Base-by-base conservation (phyloP, 2,797 vertebrate species). In the Acrocephalus scirpaceus region DNA sequence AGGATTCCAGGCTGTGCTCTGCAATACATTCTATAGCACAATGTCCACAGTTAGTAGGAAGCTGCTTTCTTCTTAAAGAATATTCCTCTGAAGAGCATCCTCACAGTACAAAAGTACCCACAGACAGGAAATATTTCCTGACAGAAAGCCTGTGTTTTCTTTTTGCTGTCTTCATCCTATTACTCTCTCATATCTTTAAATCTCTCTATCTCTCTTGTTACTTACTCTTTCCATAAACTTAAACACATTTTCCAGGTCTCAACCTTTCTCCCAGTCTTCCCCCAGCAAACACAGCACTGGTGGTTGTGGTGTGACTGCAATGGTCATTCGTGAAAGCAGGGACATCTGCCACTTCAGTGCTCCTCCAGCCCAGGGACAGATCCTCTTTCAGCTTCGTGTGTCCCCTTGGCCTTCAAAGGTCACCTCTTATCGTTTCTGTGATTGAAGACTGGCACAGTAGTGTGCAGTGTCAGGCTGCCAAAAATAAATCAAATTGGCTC, bases 401-500 rank as follows among this genome's bases (percentile, higher is more conserved):
- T 88, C 66, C 81, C 38, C 34, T 72, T 97, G 90, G 83, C 51
- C 96, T 94, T 86, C 88, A 71, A 54, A 96, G 92, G 94, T 97
- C 93, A 95, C 50, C 44, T 93, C 70, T 76, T 94, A 91, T 40
- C 1, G 0, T 81, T 95, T 74, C 73, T 71, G 38, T 62, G 86
- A 95, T 93, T 2, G 51, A 97, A 96, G 80, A 61, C 71, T 86
- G 77, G 67, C 85, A 94, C 62, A 67, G 57, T 80, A 84, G 70
- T 74, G 65, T 36, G 66, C 6, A 13, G 75, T 95, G 38, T 58
- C 66, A 53, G 83, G 47, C 81, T 95, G 91, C 89, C 94, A 96
- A 95, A 90, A 95, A 91, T 91, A 92, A 75, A 95, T 94, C 64
- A 73, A 92, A 66, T 51, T 93, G 96, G 89, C 88, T 96, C n/a